Base-by-base conservation (phyloP, 2,888 invertebrate genomes). In the Parapristionchus giblindavisi region DNA sequence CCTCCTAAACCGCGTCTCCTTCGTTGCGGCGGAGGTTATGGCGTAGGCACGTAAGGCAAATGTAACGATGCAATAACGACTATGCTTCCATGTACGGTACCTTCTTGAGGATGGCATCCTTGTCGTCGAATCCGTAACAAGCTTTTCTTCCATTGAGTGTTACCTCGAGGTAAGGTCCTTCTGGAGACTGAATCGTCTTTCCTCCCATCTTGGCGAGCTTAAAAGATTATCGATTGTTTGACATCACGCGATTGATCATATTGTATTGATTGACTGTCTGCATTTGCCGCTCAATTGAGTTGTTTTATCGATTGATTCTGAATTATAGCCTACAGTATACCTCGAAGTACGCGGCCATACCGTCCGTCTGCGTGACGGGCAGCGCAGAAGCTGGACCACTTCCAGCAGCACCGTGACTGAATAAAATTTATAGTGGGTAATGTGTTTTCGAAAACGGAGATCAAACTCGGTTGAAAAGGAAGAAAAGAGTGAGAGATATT, bases 291-390 rank as follows among this genome's bases (percentile, higher is more conserved):
- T n/a, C n/a, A n/a, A n/a, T n/a, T n/a, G n/a, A n/a, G n/a, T 48
- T 48, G 14, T 48, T 48, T 21, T 48, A 48, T 48, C 48, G 48
- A 14, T 34, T 24, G 29, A 21, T 63, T 24, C 11, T 32, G 1
- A n/a, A 8, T 38, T 1, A 27, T 11, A 36, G 5, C 11, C 24
- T n/a, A 38, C 3, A 56, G 27, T 24, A 21, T 14, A 68, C 68
- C 68, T 68, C 68, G 68, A 68, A 68, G n/a, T 32, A 14, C 5
- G 51, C 52, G 6, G 68, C 68, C n/a, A 68, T 68, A 34, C 68
- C 68, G 36, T n/a, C 36, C 34, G 51, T 52, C 29, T 68, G 68
- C n/a, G 68, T 68, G 51, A 68, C 36, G 34, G 24, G 32, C 36
- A 52, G 68, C 4, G 68, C 68, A 2, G 68, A 52, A 3, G 68